Percentiles rank a stretch among this genome's conserved stretches.
Evolutionary conservation across 2,797 vertebrate genomes (phyloP).

Genomic region (Manis pentadactyla): DNA sequence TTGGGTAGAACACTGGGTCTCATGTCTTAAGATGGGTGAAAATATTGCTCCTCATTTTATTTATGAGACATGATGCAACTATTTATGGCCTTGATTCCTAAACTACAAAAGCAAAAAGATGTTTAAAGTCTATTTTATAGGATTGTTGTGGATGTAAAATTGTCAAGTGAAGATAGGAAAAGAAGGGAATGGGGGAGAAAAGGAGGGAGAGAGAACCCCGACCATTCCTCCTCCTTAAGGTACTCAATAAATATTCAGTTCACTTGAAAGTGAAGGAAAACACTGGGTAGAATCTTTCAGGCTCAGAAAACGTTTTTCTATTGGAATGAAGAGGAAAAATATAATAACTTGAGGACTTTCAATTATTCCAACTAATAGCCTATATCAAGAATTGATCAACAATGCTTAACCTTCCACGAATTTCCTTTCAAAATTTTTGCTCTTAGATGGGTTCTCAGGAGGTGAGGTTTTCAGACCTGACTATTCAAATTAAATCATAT

Average conservation of each 20-base stretch:
- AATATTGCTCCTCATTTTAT: background rate
- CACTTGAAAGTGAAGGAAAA: background rate
- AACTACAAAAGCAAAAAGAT: background rate
- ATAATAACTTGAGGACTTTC: background rate
- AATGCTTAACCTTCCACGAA: background rate
- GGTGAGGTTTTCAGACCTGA: conserved; percentile 18
- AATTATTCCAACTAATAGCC: background rate
- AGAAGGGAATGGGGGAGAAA: background rate
- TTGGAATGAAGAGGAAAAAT: background rate
- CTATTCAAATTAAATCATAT: background rate
- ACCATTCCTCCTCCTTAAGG: background rate
- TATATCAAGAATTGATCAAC: background rate
- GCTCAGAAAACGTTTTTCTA: background rate
- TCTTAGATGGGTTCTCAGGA: background rate
- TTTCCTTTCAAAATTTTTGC: background rate
- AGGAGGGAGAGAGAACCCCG: background rate
- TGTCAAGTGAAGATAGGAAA: background rate
- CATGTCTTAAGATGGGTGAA: background rate
- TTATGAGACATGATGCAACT: background rate
- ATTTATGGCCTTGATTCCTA: background rate
- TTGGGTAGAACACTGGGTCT: background rate
- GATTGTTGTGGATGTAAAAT: background rate
- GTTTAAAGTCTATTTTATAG: background rate
- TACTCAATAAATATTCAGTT: background rate
- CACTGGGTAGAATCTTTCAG: background rate